Percentiles rank a stretch among this genome's conserved stretches.
Evolutionary conservation across 2,113 vertebrate genomes (phyloP).

Genomic region (Rhynchomys soricoides): DNA sequence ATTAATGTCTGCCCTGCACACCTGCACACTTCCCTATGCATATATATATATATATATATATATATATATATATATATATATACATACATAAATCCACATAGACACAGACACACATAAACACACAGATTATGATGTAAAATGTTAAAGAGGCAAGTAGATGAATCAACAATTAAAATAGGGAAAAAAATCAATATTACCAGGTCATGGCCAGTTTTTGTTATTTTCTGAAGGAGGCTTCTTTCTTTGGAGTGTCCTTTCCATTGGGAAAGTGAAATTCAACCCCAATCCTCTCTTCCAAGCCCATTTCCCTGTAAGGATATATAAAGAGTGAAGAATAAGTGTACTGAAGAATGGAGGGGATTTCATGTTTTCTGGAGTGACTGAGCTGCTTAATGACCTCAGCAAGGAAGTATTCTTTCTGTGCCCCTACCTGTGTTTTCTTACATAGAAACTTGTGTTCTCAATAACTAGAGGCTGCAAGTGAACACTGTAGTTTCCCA

Average conservation of each 20-base stretch:
- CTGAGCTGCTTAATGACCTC: background rate
- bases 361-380: background rate
- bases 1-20: background rate
- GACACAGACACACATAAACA: background rate
- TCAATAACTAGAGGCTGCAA: background rate
- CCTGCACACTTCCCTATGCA: background rate
- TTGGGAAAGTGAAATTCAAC: background rate
- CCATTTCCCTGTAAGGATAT: background rate
- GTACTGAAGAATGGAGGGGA: rapidly evolving
- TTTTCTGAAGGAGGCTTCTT: background rate
- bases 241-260: background rate
- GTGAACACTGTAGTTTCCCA: no score
- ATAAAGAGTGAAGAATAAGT: background rate
- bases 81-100: background rate
- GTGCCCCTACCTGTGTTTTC: background rate
- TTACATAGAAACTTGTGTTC: background rate
- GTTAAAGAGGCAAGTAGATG: background rate
- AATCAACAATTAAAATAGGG: background rate
- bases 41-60: no score
- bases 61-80: background rate
- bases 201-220: background rate
- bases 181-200: background rate
- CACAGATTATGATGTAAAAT: background rate
- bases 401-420: background rate
- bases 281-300: background rate